A percentile compares a stretch with the other conserved stretches of the same genome.
These are phyloP conservation scores for Pteromalus puparum DNA, from an alignment of 1,140 invertebrate genomes.

Conservation along the genomic window DNA sequence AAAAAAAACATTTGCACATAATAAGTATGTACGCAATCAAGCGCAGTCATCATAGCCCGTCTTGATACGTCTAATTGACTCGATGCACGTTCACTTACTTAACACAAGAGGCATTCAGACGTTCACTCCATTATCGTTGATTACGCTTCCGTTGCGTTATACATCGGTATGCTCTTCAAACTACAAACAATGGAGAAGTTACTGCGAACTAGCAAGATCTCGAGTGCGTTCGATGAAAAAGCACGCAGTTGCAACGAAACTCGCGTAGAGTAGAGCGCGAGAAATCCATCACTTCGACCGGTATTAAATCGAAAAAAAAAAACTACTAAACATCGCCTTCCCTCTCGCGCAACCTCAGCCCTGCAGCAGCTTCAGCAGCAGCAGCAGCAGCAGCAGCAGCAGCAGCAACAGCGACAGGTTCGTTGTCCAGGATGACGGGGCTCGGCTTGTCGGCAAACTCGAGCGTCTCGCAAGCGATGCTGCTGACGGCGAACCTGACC, in stretches of 20 bases:
- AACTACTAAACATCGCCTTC: neutral
- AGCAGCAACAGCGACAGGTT: neutral
- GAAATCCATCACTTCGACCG: neutral
- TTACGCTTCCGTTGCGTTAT: neutral
- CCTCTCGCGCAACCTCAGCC: neutral
- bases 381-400: neutral
- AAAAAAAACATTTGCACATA: no score
- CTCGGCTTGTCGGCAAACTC: constrained; percentile 8
- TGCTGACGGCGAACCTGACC: constrained; percentile 1
- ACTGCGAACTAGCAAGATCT: neutral
- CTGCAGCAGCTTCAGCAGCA: neutral
- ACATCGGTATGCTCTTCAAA: neutral
- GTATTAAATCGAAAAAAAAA: neutral
- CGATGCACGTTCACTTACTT: neutral
- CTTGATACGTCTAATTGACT: neutral
- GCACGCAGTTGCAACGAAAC: neutral
- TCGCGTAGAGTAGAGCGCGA: neutral
- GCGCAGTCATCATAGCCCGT: no score
- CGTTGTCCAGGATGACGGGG: neutral
- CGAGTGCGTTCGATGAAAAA: neutral
- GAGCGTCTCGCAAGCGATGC: neutral
- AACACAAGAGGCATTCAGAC: neutral
- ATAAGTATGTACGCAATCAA: no score
- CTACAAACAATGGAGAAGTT: neutral
- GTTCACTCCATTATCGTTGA: neutral